Conservation (phyloP, 1,140 invertebrate species). For the Theocolax elegans region DNA sequence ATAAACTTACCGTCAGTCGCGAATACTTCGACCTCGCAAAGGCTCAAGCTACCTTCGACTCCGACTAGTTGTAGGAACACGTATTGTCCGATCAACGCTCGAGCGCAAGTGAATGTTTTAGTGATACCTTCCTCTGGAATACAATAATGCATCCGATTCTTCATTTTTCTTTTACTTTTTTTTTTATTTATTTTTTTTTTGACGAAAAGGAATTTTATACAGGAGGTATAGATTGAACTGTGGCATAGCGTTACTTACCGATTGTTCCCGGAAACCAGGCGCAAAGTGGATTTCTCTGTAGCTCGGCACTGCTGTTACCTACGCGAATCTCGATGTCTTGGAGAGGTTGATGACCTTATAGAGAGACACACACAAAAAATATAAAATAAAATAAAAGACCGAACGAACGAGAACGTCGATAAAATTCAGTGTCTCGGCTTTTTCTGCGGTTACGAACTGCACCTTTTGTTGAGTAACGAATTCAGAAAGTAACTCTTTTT, state of each 20-base stretch:
- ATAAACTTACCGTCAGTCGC: slow-evolving; percentile 81
- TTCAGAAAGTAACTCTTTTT: no score
- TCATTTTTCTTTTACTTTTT: background rate
- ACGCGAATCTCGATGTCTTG: slow-evolving; percentile 92
- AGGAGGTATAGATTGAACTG: background rate
- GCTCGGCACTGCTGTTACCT: slow-evolving; percentile 86
- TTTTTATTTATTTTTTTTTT: slow-evolving; percentile 5
- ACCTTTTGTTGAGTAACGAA: no score
- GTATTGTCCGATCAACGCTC: slow-evolving; percentile 84
- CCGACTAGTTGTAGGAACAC: slow-evolving; percentile 91
- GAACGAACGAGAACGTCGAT: background rate
- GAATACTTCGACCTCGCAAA: slow-evolving; percentile 93
- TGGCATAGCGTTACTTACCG: slow-evolving; percentile 68
- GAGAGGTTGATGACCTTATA: slow-evolving; percentile 83
- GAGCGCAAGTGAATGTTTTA: slow-evolving; percentile 88
- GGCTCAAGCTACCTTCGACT: slow-evolving; percentile 86
- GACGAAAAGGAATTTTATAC: no score
- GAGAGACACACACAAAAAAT: background rate
- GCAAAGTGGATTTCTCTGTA: slow-evolving; percentile 89
- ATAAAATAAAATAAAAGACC: background rate
- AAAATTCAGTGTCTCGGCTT: background rate
- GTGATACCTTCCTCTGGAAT: slow-evolving; percentile 86
- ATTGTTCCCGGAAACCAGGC: slow-evolving; percentile 94
- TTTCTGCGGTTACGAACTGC: background rate
- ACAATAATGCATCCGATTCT: background rate